Evolutionary conservation across 2,888 invertebrate species (phyloP), one percentile per base, ranked within the genome.

Genomic region (Macaria notata): DNA sequence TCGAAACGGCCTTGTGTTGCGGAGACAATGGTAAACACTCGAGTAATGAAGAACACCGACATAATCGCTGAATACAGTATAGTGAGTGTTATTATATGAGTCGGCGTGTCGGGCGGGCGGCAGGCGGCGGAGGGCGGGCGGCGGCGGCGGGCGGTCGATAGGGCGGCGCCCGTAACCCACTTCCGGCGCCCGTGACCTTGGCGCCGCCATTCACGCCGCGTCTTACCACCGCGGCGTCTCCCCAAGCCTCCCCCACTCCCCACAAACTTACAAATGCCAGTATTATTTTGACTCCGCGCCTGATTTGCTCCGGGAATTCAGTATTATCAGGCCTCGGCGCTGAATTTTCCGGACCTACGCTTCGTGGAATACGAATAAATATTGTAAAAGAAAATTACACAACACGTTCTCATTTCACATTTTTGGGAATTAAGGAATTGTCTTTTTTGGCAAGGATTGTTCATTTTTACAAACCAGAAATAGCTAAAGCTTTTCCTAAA

Each of bases 161-260:
- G 84, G 83, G 79, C 81, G 84, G 83, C 89, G 86, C 88, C 88
- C 88, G 89, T 91, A 90, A 88, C 90, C 89, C 88, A 91, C 87
- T 88, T 90, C 89, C 88, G 84, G 79, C 86, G 90, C 86, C 90
- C 90, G 75, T 91, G 90, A 91, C 90, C 90, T 91, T 91, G 90
- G 81, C 76, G 75, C 81, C 86, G 84, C 89, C 90, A 90, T 89
- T 89, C 89, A 89, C 87, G 80, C 78, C 79, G 79, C 79, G 80
- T 84, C 86, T 85, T 84, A 76, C 80, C 71, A 68, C 76, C 71
- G 49, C 70, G 70, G 53, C 68, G 68, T 61, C 65, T 60, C 67
- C 64, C 63, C 53, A n/a, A 5, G 57, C 49, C 56, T 38, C 66
- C 65, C 49, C 31, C 54, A 29, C 46, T 65, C 66, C 49, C 46